Conservation (phyloP, 2,888 invertebrate genomes). For the Coenonympha glycerion region DNA sequence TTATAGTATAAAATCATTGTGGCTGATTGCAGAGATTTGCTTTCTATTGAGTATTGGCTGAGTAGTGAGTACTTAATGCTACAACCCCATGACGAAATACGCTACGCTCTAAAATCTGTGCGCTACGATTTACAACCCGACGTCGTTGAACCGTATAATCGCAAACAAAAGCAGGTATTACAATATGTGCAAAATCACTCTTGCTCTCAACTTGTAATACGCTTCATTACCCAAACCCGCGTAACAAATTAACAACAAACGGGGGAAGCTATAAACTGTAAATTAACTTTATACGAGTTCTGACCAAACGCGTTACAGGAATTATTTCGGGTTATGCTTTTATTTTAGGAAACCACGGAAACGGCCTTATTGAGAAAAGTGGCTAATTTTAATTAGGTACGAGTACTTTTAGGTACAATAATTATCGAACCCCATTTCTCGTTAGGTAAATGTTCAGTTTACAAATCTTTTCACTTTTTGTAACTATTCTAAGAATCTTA, state of each 20-base stretch:
- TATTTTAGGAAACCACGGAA: background rate
- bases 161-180: background rate
- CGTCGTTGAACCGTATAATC: background rate
- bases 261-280: constrained; percentile 14
- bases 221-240: constrained; percentile 12
- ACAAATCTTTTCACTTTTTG: no score
- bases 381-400: background rate
- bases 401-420: no score
- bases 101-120: no score
- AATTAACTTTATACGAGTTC: constrained; percentile 16
- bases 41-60: no score
- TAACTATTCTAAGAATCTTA: no score
- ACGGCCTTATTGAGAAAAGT: background rate
- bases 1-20: no score
- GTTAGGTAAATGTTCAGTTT: no score
- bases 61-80: no score
- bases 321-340: background rate
- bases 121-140: no score
- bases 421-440: no score
- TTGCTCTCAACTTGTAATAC: background rate
- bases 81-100: no score
- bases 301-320: background rate
- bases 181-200: constrained; percentile 5
- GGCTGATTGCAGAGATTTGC: no score
- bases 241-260: constrained; percentile 16